Evolutionary conservation across 2,113 vertebrate species (phyloP), one percentile per base, ranked within the genome.

Genomic region (Manacus vitellinus): DNA sequence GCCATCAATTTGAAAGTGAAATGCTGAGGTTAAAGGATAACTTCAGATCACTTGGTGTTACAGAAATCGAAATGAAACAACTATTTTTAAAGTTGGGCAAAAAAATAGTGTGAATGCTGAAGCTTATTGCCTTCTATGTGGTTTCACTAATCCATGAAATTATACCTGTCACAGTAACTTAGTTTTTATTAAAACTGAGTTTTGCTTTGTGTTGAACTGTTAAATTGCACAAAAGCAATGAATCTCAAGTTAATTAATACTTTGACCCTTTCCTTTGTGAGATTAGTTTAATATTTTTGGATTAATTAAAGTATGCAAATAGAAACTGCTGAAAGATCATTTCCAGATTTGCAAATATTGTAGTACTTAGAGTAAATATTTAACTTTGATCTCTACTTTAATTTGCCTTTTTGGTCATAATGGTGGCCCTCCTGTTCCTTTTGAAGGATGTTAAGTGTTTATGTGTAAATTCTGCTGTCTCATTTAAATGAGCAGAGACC

Each of bases 221-320:
- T 97, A 94, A 96, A 97, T 96, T 96, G 91, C 88, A 96, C 86
- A 96, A 95, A 97, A 97, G 94, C 85, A 95, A 91, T 5, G 52
- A 76, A 59, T 94, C 90, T 92, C 51, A 28, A 97, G 95, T 97
- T 97, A 97, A 98, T 98, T 97, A 97, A 95, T 96, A 97, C 80
- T 92, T 88, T 95, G 96, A 95, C 97, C 97, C 93, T 95, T 97
- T 85, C 73, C 85, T 95, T 97, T 97, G 87, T 96, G 94, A 97
- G 95, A 95, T 96, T 97, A 95, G 90, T 95, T 96, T 96, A 97
- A 96, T 97, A 94, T 97, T 97, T 97, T 96, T 92, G 87, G 96
- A 96, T 97, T 97, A 97, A 97, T 97, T 97, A 97, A 97, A 97
- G 90, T 91, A 93, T 96, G 96, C 95, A 97, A 97, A 96, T 97